Conservation (phyloP, 2,113 vertebrate genomes). For the Misgurnus anguillicaudatus region DNA sequence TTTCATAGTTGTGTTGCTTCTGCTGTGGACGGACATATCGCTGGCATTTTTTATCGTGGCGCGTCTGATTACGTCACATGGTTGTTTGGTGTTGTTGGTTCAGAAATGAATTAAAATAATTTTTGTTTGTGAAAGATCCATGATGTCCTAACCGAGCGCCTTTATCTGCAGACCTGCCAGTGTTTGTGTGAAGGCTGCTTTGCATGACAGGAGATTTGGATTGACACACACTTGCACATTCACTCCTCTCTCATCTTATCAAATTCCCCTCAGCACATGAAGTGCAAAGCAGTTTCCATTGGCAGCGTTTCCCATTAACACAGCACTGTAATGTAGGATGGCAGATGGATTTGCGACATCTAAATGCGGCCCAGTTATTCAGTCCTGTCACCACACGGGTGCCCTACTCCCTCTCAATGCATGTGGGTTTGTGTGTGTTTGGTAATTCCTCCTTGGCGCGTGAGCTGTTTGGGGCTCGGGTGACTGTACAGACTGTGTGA, state of each 20-base stretch:
- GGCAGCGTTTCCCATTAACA: constrained; percentile 30
- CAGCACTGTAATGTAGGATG: constrained; percentile 31
- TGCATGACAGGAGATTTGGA: too few relatives aligned
- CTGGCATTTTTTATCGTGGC: too few relatives aligned
- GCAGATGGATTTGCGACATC: constrained; percentile 57
- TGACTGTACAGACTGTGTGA: constrained; percentile 52
- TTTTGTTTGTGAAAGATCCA: too few relatives aligned
- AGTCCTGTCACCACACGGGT: constrained; percentile 31
- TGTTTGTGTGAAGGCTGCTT: too few relatives aligned
- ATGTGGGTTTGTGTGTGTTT: constrained; percentile 31
- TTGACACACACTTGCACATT: not conserved
- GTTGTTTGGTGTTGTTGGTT: too few relatives aligned
- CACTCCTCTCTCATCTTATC: not conserved
- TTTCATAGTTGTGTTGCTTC: too few relatives aligned
- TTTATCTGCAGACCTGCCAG: too few relatives aligned
- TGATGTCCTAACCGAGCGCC: too few relatives aligned
- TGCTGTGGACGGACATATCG: too few relatives aligned
- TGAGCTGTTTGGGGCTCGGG: constrained; percentile 57
- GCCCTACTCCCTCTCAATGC: constrained; percentile 31
- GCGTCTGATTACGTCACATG: too few relatives aligned
- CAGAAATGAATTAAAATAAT: too few relatives aligned
- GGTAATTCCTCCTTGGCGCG: constrained; percentile 55
- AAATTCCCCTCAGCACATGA: not conserved
- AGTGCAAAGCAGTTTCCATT: constrained; percentile 30
- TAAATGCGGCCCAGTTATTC: constrained; percentile 53